Evolutionary conservation across 2,888 invertebrate genomes (phyloP).

Genomic region (Gandaritis pyraliata): DNA sequence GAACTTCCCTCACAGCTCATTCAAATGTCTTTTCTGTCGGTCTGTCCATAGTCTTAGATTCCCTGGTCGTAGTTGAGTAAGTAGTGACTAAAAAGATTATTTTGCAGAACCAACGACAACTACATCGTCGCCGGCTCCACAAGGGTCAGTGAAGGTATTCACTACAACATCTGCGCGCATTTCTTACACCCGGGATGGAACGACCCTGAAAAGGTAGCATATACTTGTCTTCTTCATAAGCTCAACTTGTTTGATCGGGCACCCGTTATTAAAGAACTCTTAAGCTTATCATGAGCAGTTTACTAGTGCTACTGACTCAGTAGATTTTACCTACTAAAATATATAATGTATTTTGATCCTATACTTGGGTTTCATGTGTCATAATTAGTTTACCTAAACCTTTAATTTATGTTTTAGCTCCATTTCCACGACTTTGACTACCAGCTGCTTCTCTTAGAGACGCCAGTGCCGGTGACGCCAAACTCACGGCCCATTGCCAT

Average conservation of each 20-base stretch:
- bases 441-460: conserved; percentile 68
- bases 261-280: no score
- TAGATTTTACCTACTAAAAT: no score
- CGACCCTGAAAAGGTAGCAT: conserved; percentile 35
- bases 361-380: no score
- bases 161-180: conserved; percentile 67
- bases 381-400: not conserved
- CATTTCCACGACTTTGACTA: conserved; percentile 72
- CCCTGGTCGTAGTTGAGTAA: no score
- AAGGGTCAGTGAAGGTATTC: conserved; percentile 49
- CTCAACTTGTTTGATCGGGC: not conserved
- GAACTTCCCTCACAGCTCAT: no score
- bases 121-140: conserved; percentile 68
- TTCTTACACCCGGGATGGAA: conserved; percentile 69
- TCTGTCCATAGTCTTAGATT: no score
- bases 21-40: no score
- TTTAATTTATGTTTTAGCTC: not conserved
- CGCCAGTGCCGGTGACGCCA: conserved; percentile 59
- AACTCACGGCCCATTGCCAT: conserved; percentile 67
- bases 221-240: not conserved
- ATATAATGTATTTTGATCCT: not conserved
- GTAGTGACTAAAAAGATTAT: not conserved
- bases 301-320: no score
- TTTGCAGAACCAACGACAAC: conserved; percentile 58
- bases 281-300: no score